Base-by-base conservation (phyloP, 2,888 invertebrate species). In the Drosophila setosimentum region DNA sequence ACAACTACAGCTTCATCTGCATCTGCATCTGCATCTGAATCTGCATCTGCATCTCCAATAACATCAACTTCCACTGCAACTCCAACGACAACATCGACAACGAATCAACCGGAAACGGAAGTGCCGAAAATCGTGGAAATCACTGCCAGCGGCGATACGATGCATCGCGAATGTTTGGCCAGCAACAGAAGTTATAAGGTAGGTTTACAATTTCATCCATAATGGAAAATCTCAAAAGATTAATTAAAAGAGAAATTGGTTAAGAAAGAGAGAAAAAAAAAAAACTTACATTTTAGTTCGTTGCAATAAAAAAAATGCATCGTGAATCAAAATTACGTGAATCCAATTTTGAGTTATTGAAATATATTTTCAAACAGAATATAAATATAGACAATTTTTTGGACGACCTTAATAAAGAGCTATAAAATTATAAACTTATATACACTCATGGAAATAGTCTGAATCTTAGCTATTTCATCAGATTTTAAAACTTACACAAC, bases 161-260 rank as follows among this genome's bases (percentile, higher is more conserved):
- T 89, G 85, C 91, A 90, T 33, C 87, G 90, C 45, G 93, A 92
- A 29, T 94, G 95, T 77, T 92, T 92, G 82, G 94, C 94, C 73
- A 94, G 94, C 86, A 94, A 93, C 62, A 88, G 94, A 62, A 91
- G 82, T 69, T 95, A 94, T 81, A 94, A 94, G 94, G 95, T 95
- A 63, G 40, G 78, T 68, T 54, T 2, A 48, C 11, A 24, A 11
- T 2, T 21, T 48, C 18, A 24, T 24, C 16, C 6, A 13, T 0
- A 42, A 0, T n/a, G 40, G 40, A 18, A 40, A n/a, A 40, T n/a
- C 10, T 40, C 6, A 40, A 6, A 13, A 27, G 48, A 1, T 21
- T 13, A 6, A n/a, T n/a, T n/a, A n/a, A n/a, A n/a, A n/a, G n/a
- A n/a, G n/a, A n/a, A n/a, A n/a, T n/a, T n/a, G n/a, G n/a, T n/a